Evolutionary conservation across 2,888 invertebrate genomes (phyloP), one percentile per base, ranked within the genome.

Genomic region (Synanthedon formicaeformis): DNA sequence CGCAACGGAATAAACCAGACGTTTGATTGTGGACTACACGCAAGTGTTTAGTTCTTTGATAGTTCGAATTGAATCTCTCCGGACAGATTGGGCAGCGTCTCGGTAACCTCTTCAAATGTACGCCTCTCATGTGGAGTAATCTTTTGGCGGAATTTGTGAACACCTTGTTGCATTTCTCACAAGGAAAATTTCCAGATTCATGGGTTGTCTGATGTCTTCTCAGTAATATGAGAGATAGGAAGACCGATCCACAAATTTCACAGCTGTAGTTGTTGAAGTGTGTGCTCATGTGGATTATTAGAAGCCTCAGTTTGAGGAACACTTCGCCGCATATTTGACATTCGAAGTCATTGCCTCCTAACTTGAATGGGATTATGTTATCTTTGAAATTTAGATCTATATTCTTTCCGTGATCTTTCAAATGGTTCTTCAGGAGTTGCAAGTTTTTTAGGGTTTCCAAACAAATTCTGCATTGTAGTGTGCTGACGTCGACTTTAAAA

Each of bases 251-350:
- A 41, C 85, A 85, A 4, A 73, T 62, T 60, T 85, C 85, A 27
- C 85, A 85, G 56, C 73, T 81, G 52, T 65, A 85, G 52, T 84
- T 84, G 27, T 77, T 81, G 16, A 73, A 85, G 60, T 85, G 84
- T 55, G 69, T 75, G 41, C 71, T 84, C 84, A 85, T 85, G 48
- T 85, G 85, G 4, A 80, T 79, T 1, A 80, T 69, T 1, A 85
- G 60, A 0, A 76, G 57, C 55, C 80, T 65, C 0, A 84, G 55
- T 58, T 79, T 82, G 0, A 67, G 55, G 54, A 70, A 83, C 3
- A 54, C 63, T 52, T 76, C 78, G 0, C 67, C 65, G 34, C 84
- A 84, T 2, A 82, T 57, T 61, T 81, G 81, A 52, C 84, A 85
- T 48, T 75, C 69, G 45, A 78, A 78, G 8, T 57, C 58, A 1